Conservation (phyloP, 1,140 invertebrate genomes). For the Spodoptera litura region DNA sequence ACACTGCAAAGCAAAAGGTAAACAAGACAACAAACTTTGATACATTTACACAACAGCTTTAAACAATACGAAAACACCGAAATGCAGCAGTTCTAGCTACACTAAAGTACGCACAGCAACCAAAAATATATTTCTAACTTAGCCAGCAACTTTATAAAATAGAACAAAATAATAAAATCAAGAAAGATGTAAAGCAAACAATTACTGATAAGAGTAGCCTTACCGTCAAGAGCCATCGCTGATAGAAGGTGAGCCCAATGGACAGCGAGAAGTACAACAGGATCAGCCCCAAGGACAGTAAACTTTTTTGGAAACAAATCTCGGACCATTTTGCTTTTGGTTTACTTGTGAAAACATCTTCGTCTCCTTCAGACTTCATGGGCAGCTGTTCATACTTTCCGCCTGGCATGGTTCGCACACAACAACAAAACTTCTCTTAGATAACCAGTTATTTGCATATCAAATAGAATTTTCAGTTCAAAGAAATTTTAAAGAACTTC, state of each 20-base stretch:
- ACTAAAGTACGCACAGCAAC: background rate
- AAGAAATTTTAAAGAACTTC: conserved; percentile 28
- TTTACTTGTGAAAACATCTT: conserved; percentile 74
- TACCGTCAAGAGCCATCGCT: conserved; percentile 96
- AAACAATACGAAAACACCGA: too few relatives aligned
- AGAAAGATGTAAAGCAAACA: conserved; percentile 25
- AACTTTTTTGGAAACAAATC: conserved; percentile 75
- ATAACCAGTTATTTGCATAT: conserved; percentile 64
- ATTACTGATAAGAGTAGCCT: conserved; percentile 61
- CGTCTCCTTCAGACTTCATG: conserved; percentile 74
- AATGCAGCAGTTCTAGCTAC: background rate
- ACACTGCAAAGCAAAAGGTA: background rate
- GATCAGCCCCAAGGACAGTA: conserved; percentile 87
- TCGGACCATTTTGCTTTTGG: conserved; percentile 74
- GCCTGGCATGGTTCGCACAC: conserved; percentile 70
- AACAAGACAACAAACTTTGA: background rate
- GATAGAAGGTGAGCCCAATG: conserved; percentile 98
- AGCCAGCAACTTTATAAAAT: conserved; percentile 14
- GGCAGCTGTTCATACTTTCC: conserved; percentile 84
- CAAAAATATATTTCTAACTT: conserved; percentile 3
- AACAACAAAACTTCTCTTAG: conserved; percentile 51
- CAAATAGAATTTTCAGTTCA: conserved; percentile 52
- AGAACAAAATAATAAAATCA: conserved; percentile 33
- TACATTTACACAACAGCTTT: too few relatives aligned
- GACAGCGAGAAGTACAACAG: conserved; percentile 95